Evolutionary conservation across 1,140 invertebrate species (phyloP).

Genomic region (Aphis gossypii): DNA sequence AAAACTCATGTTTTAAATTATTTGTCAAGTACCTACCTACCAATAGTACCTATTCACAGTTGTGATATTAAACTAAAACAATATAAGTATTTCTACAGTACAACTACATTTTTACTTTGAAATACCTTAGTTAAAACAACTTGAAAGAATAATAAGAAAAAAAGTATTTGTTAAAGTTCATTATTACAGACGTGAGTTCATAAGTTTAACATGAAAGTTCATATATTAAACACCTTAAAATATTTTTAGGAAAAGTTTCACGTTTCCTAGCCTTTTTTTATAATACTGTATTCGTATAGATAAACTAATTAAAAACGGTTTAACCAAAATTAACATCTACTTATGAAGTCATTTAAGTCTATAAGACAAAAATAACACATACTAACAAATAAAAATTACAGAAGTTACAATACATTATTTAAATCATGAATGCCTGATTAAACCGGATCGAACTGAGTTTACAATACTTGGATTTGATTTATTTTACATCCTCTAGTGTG

Average conservation of each 20-base stretch:
- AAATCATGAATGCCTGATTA: background rate
- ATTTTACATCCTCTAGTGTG: background rate
- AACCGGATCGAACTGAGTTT: background rate
- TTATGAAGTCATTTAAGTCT: background rate
- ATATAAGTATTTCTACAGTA: background rate
- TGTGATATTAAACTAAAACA: background rate
- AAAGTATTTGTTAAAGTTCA: background rate
- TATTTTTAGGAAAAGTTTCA: background rate
- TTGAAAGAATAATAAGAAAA: background rate
- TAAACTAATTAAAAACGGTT: slow-evolving; percentile 10
- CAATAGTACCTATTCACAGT: background rate
- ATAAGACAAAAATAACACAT: background rate
- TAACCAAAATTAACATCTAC: background rate
- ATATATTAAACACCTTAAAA: background rate
- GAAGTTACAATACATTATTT: background rate
- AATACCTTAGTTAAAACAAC: background rate
- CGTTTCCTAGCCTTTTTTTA: background rate
- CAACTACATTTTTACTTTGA: background rate
- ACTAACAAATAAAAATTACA: background rate
- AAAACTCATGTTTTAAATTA: background rate
- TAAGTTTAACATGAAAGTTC: background rate
- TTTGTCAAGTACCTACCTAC: background rate
- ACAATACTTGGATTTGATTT: background rate
- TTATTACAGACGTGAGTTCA: background rate
- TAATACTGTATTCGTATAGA: background rate